Percentiles rank a stretch among this genome's conserved stretches.
Conservation (phyloP, 1,140 invertebrate species). For the Leptoteleia sp. region DNA sequence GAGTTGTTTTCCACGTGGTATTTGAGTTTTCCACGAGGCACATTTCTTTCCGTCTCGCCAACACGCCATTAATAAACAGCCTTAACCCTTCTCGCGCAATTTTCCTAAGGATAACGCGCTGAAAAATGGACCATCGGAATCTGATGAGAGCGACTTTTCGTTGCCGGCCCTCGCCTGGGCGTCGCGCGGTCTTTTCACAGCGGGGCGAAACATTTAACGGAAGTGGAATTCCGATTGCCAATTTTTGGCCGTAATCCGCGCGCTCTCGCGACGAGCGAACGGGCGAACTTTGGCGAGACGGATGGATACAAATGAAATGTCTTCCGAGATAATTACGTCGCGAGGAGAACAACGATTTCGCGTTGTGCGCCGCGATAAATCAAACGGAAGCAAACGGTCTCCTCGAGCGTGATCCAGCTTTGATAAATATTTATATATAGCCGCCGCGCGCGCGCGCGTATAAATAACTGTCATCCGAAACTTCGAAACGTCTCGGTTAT, state of each 20-base stretch:
- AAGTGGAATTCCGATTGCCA: slow-evolving; percentile 6
- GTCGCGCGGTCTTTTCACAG: no score
- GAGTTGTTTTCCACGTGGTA: slow-evolving; percentile 33
- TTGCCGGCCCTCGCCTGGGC: no score
- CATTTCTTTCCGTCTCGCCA: slow-evolving; percentile 64
- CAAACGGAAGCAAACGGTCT: slow-evolving; percentile 74
- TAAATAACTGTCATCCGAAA: slow-evolving; percentile 39
- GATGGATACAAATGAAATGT: slow-evolving; percentile 73
- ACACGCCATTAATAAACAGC: slow-evolving; percentile 54
- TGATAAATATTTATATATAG: slow-evolving; percentile 51
- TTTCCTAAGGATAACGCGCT: slow-evolving; percentile 21
- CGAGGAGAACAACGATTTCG: slow-evolving; percentile 55
- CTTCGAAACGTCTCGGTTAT: slow-evolving; percentile 24
- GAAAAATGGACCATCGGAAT: slow-evolving; percentile 30
- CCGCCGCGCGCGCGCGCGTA: slow-evolving; percentile 7
- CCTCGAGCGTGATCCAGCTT: slow-evolving; percentile 68
- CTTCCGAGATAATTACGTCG: slow-evolving; percentile 75
- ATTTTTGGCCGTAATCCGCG: neutral
- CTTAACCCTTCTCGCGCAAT: neutral
- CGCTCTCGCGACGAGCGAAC: neutral
- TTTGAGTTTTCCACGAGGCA: slow-evolving; percentile 56
- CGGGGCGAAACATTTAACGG: no score
- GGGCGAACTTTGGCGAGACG: slow-evolving; percentile 42
- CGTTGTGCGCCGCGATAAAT: slow-evolving; percentile 74
- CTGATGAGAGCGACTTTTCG: slow-evolving; percentile 28